A percentile compares a stretch with the other conserved stretches of the same genome.
Conservation (phyloP, 2,113 vertebrate species). For the Microtus richardsoni region DNA sequence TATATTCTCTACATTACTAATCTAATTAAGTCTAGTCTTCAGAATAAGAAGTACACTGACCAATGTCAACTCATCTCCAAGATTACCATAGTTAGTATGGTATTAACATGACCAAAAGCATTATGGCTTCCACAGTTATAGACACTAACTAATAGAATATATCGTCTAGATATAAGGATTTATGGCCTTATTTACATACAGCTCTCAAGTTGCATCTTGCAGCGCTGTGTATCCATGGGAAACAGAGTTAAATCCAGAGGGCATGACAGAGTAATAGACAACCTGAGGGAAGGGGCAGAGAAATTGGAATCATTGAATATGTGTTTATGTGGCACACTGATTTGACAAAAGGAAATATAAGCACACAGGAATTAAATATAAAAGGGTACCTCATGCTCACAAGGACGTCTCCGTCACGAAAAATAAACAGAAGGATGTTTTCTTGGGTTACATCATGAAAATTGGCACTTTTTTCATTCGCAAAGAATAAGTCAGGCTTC, state of each 20-base stretch:
- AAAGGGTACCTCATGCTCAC: constrained; percentile 96
- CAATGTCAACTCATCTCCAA: neutral
- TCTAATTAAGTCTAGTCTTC: neutral
- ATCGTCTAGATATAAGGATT: neutral
- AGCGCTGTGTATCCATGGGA: constrained; percentile 99
- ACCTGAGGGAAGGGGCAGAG: constrained; percentile 86
- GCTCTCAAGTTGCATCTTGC: constrained; percentile 99
- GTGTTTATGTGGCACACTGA: fast-evolving
- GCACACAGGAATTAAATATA: neutral
- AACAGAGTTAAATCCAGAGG: constrained; percentile 98
- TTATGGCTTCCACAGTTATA: constrained; percentile 44
- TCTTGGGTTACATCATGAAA: constrained; percentile 99
- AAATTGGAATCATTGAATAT: constrained; percentile 29
- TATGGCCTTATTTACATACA: constrained; percentile 90
- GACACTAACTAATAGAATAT: neutral
- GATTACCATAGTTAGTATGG: neutral
- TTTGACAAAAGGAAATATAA: neutral
- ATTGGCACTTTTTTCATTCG: constrained; percentile 99
- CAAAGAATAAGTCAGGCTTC: constrained; percentile 99
- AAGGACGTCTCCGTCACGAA: constrained; percentile 97
- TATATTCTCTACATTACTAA: neutral
- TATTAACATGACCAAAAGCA: neutral
- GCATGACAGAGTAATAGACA: constrained; percentile 97
- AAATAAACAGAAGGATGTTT: constrained; percentile 99
- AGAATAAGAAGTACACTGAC: neutral